Evolutionary conservation across 2,797 vertebrate genomes (phyloP).

Genomic region (Smutsia temminckii): DNA sequence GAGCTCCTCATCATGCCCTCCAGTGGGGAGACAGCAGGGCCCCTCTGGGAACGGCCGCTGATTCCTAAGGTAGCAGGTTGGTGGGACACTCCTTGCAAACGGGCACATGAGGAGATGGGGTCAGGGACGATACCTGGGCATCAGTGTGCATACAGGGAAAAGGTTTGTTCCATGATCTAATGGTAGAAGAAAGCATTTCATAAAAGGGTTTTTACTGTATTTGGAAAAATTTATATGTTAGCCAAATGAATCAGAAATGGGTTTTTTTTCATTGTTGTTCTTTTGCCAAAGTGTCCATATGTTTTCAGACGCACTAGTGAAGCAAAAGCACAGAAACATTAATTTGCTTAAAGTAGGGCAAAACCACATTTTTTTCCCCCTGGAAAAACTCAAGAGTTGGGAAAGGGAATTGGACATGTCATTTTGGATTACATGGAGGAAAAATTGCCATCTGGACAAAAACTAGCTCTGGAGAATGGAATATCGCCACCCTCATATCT

Average conservation of each 20-base stretch:
- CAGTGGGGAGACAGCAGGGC: fast-evolving
- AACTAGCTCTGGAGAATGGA: fast-evolving
- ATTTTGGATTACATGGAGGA: not conserved
- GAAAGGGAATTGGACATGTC: not conserved
- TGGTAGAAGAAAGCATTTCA: not conserved
- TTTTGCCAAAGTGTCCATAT: conserved; percentile 34
- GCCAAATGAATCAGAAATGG: conserved; percentile 40
- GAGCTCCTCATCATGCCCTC: fast-evolving
- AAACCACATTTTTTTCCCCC: conserved; percentile 29
- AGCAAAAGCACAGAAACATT: conserved; percentile 13
- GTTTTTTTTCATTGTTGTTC: not conserved
- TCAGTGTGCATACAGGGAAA: not conserved
- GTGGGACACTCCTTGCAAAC: not conserved
- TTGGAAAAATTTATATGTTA: not conserved
- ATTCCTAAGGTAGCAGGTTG: fast-evolving
- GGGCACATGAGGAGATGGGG: not conserved
- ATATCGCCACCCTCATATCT: fast-evolving
- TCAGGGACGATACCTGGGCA: no score
- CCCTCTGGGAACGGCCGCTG: not conserved
- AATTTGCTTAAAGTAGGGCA: conserved; percentile 31
- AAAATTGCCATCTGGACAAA: not conserved
- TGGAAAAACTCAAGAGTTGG: conserved; percentile 26
- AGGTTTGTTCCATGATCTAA: not conserved
- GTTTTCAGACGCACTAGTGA: conserved; percentile 38
- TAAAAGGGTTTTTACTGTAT: not conserved